Conservation (phyloP, 2,888 invertebrate species). For the Drosophila neotestacea region DNA sequence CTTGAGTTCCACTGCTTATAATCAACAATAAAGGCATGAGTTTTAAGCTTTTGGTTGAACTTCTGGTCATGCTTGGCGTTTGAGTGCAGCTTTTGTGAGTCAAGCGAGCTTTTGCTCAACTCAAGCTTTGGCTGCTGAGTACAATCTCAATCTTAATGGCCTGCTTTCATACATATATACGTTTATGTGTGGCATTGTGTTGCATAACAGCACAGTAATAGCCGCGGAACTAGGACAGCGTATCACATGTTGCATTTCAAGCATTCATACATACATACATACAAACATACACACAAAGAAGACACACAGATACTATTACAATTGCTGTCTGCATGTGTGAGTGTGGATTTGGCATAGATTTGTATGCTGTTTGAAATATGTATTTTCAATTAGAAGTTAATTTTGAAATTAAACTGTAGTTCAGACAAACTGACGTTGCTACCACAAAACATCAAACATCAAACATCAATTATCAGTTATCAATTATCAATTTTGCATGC, state of each 20-base stretch:
- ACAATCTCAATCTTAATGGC: conserved; percentile 40
- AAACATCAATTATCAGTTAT: conserved; percentile 28
- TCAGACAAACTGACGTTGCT: conserved; percentile 12
- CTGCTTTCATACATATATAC: conserved; percentile 17
- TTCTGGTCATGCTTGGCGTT: conserved; percentile 10
- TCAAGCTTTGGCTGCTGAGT: conserved; percentile 21
- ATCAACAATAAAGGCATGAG: background rate
- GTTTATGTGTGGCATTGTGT: conserved; percentile 78
- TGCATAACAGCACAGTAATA: conserved; percentile 79
- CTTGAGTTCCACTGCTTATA: conserved; percentile 15
- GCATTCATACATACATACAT: conserved; percentile 37
- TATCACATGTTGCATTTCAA: conserved; percentile 83
- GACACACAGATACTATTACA: conserved; percentile 9
- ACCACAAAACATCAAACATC: background rate
- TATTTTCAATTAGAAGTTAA: conserved; percentile 21
- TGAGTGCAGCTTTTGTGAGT: conserved; percentile 8
- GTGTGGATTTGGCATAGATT: conserved; percentile 66
- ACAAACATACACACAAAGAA: conserved; percentile 6
- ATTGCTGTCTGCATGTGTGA: conserved; percentile 25
- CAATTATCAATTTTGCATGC: conserved; percentile 27
- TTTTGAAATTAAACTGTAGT: conserved; percentile 14
- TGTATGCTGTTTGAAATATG: conserved; percentile 45
- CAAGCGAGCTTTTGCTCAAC: conserved; percentile 25
- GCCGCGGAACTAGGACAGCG: conserved; percentile 82
- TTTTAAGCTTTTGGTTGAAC: conserved; percentile 16